Evolutionary conservation across 2,888 invertebrate genomes (phyloP).

Genomic region (Copidosoma aretas): DNA sequence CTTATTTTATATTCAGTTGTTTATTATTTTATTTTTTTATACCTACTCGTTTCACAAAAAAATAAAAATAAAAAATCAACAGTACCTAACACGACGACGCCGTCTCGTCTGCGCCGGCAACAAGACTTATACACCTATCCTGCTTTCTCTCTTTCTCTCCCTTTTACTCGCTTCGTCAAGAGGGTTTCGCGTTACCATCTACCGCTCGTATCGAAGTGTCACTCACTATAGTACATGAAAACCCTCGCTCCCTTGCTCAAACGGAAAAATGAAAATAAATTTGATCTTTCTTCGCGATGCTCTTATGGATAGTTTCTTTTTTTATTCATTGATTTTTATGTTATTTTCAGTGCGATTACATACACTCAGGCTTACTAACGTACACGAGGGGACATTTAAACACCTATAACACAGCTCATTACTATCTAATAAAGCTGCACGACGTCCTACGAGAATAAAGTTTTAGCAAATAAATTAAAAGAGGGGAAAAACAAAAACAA

Average conservation of each 20-base stretch:
- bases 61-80: neutral
- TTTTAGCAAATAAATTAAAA: neutral
- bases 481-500: neutral
- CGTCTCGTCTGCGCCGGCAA: neutral
- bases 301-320: conserved; percentile 1
- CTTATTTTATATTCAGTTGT: no score
- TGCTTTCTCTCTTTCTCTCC: neutral
- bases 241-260: no score
- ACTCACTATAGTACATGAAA: conserved; percentile 1
- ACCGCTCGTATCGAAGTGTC: neutral
- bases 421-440: conserved; percentile 47
- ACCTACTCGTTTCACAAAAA: no score
- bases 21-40: no score
- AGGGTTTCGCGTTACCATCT: neutral
- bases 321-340: conserved; percentile 20
- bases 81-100: neutral
- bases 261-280: neutral
- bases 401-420: conserved; percentile 50
- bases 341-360: conserved; percentile 26
- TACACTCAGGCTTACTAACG: neutral
- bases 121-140: neutral
- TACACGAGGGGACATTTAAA: conserved; percentile 47
- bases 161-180: neutral
- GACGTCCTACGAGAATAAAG: conserved; percentile 39
- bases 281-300: conserved; percentile 22